Evolutionary conservation across 2,113 vertebrate genomes (phyloP), one percentile per base, ranked within the genome.

Genomic region (Halcyon malimbica): DNA sequence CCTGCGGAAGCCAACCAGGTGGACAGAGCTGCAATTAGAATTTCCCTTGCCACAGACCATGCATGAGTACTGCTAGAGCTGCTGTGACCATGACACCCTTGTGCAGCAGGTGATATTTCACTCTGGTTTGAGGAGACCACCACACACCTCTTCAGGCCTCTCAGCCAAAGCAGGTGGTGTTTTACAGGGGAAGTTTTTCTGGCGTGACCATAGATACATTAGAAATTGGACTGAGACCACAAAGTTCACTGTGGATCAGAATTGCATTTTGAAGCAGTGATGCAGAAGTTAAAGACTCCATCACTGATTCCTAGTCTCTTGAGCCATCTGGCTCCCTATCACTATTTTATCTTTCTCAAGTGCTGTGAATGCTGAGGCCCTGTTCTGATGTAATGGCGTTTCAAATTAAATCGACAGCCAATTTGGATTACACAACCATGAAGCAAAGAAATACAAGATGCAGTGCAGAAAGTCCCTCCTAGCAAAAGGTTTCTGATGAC

Each of bases 271-370:
- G 87, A 87, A 91, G 89, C 82, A 76, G 79, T 60, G 92, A 79
- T 35, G 73, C 37, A 12, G 29, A 94, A 71, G 31, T 51, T 71
- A 41, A 62, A 73, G 86, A 20, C 73, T 92, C 63, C 62, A 39
- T 28, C 5, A 0, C 21, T 39, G 59, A 44, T 51, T 93, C 81
- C 46, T 29, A 29, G 65, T 67, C 91, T 92, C 82, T 81, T 16
- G 73, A 91, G 94, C 69, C 93, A 92, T 90, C 80, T 94, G 79
- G 62, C 70, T 94, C 82, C 71, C 74, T 85, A 54, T 88, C 71
- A 15, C 70, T 64, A 20, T 44, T 91, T 89, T 88, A 73, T 92
- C 89, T 89, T 63, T 81, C 83, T 80, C 25, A 46, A 93, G 69
- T 11, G 56, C 80, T 80, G n/a, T 1, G 2, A 53, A 44, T 63